A percentile compares a stretch with the other conserved stretches of the same genome.
Evolutionary conservation across 1,140 invertebrate species (phyloP).

Genomic region (Gerris buenoi): DNA sequence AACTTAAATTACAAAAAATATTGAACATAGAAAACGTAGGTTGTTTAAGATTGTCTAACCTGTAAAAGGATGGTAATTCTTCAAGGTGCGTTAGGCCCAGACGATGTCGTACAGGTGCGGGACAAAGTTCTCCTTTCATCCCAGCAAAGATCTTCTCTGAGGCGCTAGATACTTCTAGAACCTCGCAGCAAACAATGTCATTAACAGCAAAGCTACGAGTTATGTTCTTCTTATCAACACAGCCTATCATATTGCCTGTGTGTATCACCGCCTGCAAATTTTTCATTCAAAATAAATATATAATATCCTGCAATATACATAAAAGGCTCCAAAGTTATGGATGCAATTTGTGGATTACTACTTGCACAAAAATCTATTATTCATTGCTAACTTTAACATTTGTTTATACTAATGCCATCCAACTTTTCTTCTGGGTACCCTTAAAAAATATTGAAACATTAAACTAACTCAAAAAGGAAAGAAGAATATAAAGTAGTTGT

Average conservation of each 20-base stretch:
- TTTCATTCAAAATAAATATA: too few relatives aligned
- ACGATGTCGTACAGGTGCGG: conserved; percentile 23
- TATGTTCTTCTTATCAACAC: conserved; percentile 65
- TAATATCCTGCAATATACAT: too few relatives aligned
- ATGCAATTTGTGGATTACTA: too few relatives aligned
- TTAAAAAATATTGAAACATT: too few relatives aligned
- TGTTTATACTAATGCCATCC: too few relatives aligned
- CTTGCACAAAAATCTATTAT: too few relatives aligned
- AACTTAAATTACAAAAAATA: neutral
- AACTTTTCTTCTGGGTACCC: too few relatives aligned
- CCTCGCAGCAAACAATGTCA: conserved; percentile 74
- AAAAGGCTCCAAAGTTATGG: too few relatives aligned
- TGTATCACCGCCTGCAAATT: conserved; percentile 49
- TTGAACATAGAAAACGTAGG: neutral
- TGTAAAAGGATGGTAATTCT: conserved; percentile 63
- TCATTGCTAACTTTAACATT: too few relatives aligned
- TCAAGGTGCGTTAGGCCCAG: conserved; percentile 69
- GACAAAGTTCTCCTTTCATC: conserved; percentile 52
- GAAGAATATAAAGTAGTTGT: too few relatives aligned
- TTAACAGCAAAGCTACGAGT: conserved; percentile 60
- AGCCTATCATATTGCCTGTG: conserved; percentile 50
- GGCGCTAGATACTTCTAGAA: conserved; percentile 69
- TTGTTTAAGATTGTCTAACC: conserved; percentile 42
- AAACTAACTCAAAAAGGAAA: too few relatives aligned
- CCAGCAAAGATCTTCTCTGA: conserved; percentile 73